Base-by-base conservation (phyloP, 1,140 invertebrate species). In the Ceratosolen fusciceps region DNA sequence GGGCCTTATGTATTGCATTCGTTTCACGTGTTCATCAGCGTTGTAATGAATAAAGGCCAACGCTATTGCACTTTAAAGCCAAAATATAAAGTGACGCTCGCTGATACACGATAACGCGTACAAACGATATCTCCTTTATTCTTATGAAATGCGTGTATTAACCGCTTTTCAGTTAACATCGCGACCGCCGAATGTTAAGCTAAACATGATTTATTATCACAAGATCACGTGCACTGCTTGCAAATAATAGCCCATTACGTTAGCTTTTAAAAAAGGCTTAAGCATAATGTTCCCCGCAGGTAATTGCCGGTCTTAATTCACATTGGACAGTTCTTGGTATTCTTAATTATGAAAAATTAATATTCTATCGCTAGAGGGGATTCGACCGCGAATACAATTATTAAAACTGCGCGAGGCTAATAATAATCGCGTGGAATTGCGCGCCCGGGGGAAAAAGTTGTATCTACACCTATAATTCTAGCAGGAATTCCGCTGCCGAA, bases 341-440 rank as follows among this genome's bases (percentile, higher is more conserved):
- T 65, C 19, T 65, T 65, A 65, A 65, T 37, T 65, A 31, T n/a
- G 16, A 5, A 31, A 65, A 37, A 29, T 60, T 29, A 60, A 60
- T 12, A 65, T 56, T 24, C 26, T 37, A n/a, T 16, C 9, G 19
- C 9, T 65, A n/a, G 4, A 37, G n/a, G 16, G 60, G 7, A 65
- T 37, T 37, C 16, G 21, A 65, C 31, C 31, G 14, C 16, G 19
- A 65, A 65, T 65, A 37, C 3, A 37, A 65, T 37, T 65, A n/a
- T 31, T 5, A 65, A 37, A 37, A 21, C 19, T 62, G 19, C 37
- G n/a, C 19, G 7, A 65, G 14, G 60, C 12, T 37, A 65, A 65
- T 65, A 65, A 65, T n/a, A 37, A 10, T 65, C 21, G 19, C 9
- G 8, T 37, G 7, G 21, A n/a, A 65, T 65, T 65, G 31, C 9